Evolutionary conservation across 2,797 vertebrate species (phyloP).

Genomic region (Brachymystax lenok): DNA sequence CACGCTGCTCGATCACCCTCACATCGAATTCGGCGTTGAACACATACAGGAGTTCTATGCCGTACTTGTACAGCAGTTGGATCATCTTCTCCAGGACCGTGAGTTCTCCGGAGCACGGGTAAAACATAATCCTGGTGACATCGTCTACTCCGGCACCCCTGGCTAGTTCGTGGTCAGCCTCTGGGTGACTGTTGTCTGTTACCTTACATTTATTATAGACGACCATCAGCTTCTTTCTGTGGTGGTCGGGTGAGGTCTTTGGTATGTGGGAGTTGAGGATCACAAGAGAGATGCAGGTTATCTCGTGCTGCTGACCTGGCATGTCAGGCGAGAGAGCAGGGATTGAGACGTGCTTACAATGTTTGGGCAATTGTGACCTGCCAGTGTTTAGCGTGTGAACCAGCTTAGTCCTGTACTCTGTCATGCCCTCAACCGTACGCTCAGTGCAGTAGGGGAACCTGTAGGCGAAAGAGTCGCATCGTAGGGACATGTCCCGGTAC

Average conservation of each 20-base stretch:
- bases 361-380: neutral
- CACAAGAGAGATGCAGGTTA: slow-evolving; percentile 24
- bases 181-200: neutral
- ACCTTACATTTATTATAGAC: neutral
- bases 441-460: neutral
- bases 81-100: neutral
- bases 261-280: slow-evolving; percentile 5
- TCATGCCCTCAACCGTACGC: neutral
- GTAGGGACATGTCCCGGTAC: neutral
- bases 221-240: neutral
- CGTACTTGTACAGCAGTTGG: neutral
- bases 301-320: slow-evolving; percentile 39
- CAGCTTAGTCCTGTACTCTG: neutral
- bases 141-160: neutral
- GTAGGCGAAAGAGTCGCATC: neutral
- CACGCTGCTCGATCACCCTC: neutral
- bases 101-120: neutral
- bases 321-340: neutral
- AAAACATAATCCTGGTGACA: neutral
- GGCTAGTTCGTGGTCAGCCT: neutral
- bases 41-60: neutral
- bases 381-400: neutral
- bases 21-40: slow-evolving; percentile 1
- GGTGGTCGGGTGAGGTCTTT: neutral
- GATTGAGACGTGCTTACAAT: neutral